These are phyloP conservation scores for Peromyscus nudipes DNA, from an alignment of 2,797 vertebrate species.

Conservation along the genomic window DNA sequence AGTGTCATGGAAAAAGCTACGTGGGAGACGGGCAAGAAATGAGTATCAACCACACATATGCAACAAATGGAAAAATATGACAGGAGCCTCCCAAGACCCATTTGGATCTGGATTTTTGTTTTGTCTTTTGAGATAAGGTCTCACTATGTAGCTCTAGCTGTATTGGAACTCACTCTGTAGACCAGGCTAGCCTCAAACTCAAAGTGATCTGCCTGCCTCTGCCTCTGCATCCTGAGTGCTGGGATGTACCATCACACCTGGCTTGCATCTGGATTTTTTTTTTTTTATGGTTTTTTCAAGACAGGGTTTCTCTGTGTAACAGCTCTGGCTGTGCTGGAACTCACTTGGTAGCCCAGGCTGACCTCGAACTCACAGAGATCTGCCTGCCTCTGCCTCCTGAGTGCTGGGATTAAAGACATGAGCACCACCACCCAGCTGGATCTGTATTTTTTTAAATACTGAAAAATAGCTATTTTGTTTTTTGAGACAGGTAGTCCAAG, in stretches of 20 bases:
- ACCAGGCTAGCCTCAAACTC: not conserved
- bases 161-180: too few relatives aligned
- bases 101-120: not conserved
- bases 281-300: not conserved
- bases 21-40: not conserved
- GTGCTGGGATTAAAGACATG: not conserved
- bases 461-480: not conserved
- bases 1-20: not conserved
- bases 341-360: not conserved
- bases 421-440: not conserved
- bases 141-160: not conserved
- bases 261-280: not conserved
- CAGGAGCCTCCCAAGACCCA: not conserved
- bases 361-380: not conserved
- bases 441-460: not conserved
- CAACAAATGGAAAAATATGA: not conserved
- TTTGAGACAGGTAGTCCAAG: not conserved
- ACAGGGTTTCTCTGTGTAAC: not conserved
- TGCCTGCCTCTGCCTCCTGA: not conserved
- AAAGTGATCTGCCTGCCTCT: not conserved
- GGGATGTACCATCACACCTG: not conserved
- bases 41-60: not conserved
- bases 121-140: not conserved
- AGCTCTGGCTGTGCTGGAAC: not conserved
- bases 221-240: not conserved